These are phyloP conservation scores for Halichondria panicea DNA, from an alignment of 37 sponge, comb jelly and placozoan species.

Conservation along the genomic window DNA sequence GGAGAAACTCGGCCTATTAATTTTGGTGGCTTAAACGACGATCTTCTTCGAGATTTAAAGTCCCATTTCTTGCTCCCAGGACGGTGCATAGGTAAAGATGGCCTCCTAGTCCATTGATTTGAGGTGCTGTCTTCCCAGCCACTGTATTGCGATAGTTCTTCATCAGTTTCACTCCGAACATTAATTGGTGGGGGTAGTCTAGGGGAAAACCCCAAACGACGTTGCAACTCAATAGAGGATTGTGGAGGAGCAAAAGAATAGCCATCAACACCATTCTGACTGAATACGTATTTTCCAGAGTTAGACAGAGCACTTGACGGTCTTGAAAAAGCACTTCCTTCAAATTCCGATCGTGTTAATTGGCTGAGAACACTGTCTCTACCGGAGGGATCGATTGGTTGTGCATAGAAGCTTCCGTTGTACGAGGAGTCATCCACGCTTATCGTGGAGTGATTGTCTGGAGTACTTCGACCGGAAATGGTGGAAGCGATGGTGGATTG, in stretches of 20 bases:
- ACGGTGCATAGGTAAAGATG: not conserved
- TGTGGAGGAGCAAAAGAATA: too few relatives aligned
- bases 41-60: constrained; percentile 18
- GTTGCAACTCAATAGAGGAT: too few relatives aligned
- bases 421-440: too few relatives aligned
- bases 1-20: constrained; percentile 15
- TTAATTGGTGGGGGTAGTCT: too few relatives aligned
- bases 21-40: not conserved
- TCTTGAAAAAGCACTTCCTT: not conserved
- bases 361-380: not conserved
- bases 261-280: too few relatives aligned
- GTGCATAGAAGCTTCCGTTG: too few relatives aligned
- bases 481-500: not conserved
- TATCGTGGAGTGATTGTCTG: not conserved
- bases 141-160: constrained; percentile 23
- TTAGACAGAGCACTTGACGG: not conserved
- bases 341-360: not conserved
- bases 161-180: constrained; percentile 51
- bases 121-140: not conserved
- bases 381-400: too few relatives aligned
- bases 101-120: not conserved
- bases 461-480: constrained; percentile 8
- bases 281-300: too few relatives aligned
- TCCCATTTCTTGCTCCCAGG: constrained; percentile 15
- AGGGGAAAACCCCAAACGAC: too few relatives aligned